A percentile compares a stretch with the other conserved stretches of the same genome.
Evolutionary conservation across 2,888 invertebrate species (phyloP).

Genomic region (Euzetes globulus): DNA sequence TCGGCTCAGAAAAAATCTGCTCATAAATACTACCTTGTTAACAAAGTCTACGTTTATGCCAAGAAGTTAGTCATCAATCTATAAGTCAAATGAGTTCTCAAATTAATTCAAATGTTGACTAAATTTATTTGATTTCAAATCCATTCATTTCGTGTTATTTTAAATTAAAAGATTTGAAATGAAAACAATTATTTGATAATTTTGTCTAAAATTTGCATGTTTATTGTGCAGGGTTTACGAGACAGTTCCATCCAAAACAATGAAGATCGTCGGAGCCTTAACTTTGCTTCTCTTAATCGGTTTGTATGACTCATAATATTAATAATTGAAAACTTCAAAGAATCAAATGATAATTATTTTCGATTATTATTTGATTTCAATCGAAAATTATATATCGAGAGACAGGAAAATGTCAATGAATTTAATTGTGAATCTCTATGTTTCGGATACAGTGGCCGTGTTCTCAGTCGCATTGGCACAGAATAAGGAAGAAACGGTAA

Average conservation of each 20-base stretch:
- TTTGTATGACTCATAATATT: slow-evolving; percentile 6
- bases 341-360: not conserved
- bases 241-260: slow-evolving; percentile 33
- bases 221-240: slow-evolving; percentile 31
- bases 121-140: not conserved
- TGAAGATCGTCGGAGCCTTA: slow-evolving; percentile 31
- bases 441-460: slow-evolving; percentile 23
- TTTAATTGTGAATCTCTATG: not conserved
- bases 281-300: slow-evolving; percentile 31
- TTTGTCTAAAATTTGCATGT: not conserved
- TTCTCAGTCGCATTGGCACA: slow-evolving; percentile 23
- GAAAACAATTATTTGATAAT: not conserved
- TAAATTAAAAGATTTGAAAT: not conserved
- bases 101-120: not conserved
- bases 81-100: not conserved
- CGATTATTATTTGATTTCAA: not conserved
- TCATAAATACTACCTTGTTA: slow-evolving; percentile 11
- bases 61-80: slow-evolving; percentile 13
- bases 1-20: slow-evolving; percentile 15
- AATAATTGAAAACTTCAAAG: not conserved
- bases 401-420: not conserved
- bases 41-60: slow-evolving; percentile 19
- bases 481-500: slow-evolving; percentile 29
- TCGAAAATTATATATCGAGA: not conserved
- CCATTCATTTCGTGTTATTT: not conserved